These are phyloP conservation scores for Lepilemur ruficaudatus DNA, from an alignment of 2,797 vertebrate species.

Conservation along the genomic window DNA sequence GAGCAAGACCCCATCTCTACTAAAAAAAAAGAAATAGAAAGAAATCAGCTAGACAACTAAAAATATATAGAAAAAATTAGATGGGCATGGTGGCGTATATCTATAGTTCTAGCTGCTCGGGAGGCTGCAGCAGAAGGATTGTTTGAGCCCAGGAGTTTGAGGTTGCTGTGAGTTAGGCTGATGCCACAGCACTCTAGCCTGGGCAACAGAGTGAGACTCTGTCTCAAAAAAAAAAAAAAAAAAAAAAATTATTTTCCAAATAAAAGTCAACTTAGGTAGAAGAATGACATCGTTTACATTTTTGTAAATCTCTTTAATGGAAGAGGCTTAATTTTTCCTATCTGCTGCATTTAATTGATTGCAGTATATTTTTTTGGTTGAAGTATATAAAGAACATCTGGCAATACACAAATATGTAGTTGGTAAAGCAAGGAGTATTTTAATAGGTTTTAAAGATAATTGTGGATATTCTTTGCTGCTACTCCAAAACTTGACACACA, in stretches of 20 bases:
- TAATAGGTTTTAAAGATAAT: background rate
- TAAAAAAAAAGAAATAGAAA: no score
- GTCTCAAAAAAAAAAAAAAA: no score
- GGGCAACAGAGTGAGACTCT: no score
- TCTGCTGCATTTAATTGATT: background rate
- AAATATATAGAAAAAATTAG: no score
- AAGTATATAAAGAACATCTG: background rate
- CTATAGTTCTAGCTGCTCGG: no score
- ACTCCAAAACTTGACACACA: background rate
- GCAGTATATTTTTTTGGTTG: background rate
- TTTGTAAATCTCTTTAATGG: background rate
- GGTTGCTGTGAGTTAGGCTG: no score
- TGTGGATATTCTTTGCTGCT: background rate
- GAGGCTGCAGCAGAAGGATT: no score
- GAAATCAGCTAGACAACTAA: no score
- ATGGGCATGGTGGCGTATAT: no score
- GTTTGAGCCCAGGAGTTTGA: no score
- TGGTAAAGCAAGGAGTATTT: background rate
- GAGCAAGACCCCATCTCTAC: no score
- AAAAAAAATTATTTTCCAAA: background rate
- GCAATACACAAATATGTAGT: background rate
- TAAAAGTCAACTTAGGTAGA: background rate
- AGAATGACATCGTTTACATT: background rate
- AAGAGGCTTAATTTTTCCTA: background rate
- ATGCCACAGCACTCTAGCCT: no score